Evolutionary conservation across 2,888 invertebrate species (phyloP), one percentile per base, ranked within the genome.

Genomic region (Smittia sp.): DNA sequence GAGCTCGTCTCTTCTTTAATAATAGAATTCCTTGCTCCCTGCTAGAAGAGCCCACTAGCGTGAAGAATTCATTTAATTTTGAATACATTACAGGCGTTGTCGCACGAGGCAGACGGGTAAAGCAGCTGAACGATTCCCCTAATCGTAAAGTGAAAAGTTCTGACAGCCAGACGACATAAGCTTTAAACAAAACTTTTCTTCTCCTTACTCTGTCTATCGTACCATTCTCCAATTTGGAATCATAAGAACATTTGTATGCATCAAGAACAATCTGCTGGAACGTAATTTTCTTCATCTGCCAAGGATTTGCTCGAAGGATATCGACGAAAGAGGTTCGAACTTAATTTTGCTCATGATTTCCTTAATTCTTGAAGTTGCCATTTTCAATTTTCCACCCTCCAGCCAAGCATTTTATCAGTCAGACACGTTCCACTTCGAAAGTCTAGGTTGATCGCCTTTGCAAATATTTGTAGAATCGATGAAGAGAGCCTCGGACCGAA

Each of bases 241-340:
- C 63, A 63, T 7, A n/a, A 13, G 63, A 63, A 63, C 63, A 63
- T 63, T 63, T 63, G 63, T 63, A 63, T 63, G 63, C 63, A 63
- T 20, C 25, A 15, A 27, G 27, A 24, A 27, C n/a, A 13, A 15
- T 24, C 22, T 20, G 3, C 3, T 13, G 25, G 24, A 2, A 54
- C 11, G 11, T n/a, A 62, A 18, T 18, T 11, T 62, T 52, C 52
- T 52, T 38, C 38, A 11, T 38, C 11, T 38, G 11, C n/a, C 38
- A n/a, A 38, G 11, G 38, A 9, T 46, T 11, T 11, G 46, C 46
- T 46, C 46, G 46, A 46, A n/a, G 11, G 11, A 46, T 11, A 15
- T 46, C 15, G 46, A 46, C 6, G 46, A n/a, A 46, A 38, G n/a
- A n/a, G n/a, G 11, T 38, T 38, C 38, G 15, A 46, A 32, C 32